Evolutionary conservation across 1,140 invertebrate species (phyloP), one percentile per base, ranked within the genome.

Genomic region (Stenopsyche tienmushanensis): DNA sequence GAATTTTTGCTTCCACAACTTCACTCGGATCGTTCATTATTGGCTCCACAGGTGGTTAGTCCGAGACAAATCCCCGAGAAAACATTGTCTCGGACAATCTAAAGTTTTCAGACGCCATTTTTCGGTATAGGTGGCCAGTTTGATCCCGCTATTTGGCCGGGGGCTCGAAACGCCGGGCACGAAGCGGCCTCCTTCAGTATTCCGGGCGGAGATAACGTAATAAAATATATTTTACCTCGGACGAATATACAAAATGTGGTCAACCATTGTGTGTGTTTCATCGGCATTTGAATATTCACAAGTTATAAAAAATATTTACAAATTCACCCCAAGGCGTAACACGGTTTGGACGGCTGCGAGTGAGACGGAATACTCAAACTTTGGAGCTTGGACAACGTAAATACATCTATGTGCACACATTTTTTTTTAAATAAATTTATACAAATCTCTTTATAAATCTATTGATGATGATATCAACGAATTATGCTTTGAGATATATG

Each of bases 151-250:
- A 47, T 47, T 10, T 17, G 26, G 57, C 57, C 57, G n/a, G 24
- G 57, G 57, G 57, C 57, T 13, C 57, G 39, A 57, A 57, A 42
- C 39, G 15, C 42, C 17, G 42, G n/a, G 44, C 44, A 47, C 44
- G 44, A 54, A 17, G 21, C 53, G 53, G 53, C 53, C 53, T 25
- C 53, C 57, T 60, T 60, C 57, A 60, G 57, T 60, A 47, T 60
- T 60, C 41, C 57, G 57, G 57, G 57, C 57, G 57, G 57, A 39
- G 57, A 60, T 60, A 60, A 47, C 41, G 57, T 60, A 60, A 60
- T 60, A 60, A 60, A 60, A 60, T 60, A 60, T 60, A 57, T 39
- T 24, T 24, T 24, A 41, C 24, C 34, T 39, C 20, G 39, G 15
- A 57, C 39, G 34, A 15, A 34, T 20, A 13, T 9, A 21, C 39